phyloP scores from a whole-genome alignment of 2,113 vertebrate genomes.

The Sorex araneus region DNA sequence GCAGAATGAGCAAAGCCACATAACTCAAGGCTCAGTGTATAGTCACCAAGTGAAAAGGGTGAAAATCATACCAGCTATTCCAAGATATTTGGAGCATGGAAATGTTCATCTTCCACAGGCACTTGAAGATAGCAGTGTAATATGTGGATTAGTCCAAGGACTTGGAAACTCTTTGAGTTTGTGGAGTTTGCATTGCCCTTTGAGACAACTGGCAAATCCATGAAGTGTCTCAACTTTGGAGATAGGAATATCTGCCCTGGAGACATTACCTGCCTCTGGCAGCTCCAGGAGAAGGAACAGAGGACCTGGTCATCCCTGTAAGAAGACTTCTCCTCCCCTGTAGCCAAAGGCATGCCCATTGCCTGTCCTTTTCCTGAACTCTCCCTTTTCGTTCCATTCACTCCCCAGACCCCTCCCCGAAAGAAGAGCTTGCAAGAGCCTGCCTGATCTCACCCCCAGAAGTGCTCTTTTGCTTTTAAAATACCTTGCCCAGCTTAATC shows the following conservation, averaged over 20 bases:
- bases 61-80: background rate
- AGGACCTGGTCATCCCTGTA: background rate
- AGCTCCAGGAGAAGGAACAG: background rate
- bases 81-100: background rate
- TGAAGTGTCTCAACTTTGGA: slow-evolving; percentile 25
- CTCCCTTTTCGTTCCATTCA: background rate
- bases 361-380: slow-evolving; percentile 73
- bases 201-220: slow-evolving; percentile 46
- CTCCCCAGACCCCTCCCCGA: background rate
- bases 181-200: slow-evolving; percentile 59
- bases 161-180: background rate
- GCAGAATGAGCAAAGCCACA: background rate
- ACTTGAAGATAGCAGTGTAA: background rate
- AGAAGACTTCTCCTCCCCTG: slow-evolving; percentile 21
- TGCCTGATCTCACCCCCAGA: slow-evolving; percentile 63
- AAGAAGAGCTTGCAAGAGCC: slow-evolving; percentile 58
- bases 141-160: background rate
- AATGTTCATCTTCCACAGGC: slow-evolving; percentile 32
- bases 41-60: background rate
- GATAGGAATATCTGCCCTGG: slow-evolving; percentile 61
- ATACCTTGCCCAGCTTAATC: slow-evolving; percentile 75
- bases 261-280: slow-evolving; percentile 53
- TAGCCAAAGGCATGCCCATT: background rate
- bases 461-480: slow-evolving; percentile 68
- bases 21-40: background rate